phyloP scores from a whole-genome alignment of 2,113 vertebrate genomes.

The Lagopus leucura region DNA sequence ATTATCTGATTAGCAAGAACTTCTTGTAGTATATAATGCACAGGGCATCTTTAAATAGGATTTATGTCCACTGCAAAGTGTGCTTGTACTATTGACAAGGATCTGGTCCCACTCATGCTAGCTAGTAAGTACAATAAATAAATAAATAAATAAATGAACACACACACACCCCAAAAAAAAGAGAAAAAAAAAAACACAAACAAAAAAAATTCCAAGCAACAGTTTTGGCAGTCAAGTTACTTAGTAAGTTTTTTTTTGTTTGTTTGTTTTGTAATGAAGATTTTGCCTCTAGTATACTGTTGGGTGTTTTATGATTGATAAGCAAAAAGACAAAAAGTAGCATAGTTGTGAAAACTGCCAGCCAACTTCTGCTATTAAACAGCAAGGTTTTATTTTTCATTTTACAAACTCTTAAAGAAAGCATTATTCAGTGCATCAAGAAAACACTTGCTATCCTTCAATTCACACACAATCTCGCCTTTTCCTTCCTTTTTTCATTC shows the following conservation, averaged over 20 bases:
- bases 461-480: background rate
- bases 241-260: background rate
- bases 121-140: background rate
- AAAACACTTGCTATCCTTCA: background rate
- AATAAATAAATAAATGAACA: too few relatives aligned
- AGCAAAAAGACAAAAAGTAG: background rate
- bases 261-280: background rate
- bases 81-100: background rate
- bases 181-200: background rate
- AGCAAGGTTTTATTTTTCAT: background rate
- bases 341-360: background rate
- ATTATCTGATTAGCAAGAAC: background rate
- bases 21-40: background rate
- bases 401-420: background rate
- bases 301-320: background rate
- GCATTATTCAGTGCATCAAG: background rate
- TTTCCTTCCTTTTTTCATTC: background rate
- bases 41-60: background rate
- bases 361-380: background rate
- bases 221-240: background rate
- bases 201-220: rapidly evolving
- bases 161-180: too few relatives aligned
- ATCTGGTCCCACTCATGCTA: background rate
- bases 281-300: background rate
- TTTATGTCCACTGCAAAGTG: background rate